Evolutionary conservation across 1,140 invertebrate species (phyloP), one percentile per base, ranked within the genome.

Genomic region (Whitmania pigra): DNA sequence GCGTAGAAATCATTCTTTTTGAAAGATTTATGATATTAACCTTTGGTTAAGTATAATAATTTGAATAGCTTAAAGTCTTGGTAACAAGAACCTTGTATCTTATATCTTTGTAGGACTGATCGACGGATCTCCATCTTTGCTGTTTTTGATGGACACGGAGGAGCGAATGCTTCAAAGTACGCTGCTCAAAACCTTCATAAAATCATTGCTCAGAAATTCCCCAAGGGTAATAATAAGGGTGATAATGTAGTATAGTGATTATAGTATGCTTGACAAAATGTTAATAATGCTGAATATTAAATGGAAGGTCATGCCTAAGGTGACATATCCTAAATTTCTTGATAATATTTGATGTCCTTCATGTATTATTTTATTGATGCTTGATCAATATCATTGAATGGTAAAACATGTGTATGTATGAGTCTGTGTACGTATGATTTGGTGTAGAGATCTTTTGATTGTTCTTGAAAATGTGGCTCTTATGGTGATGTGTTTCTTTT

Each of bases 141-240:
- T 40, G 81, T 85, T 20, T 85, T 82, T 78, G 84, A 85, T 78
- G 84, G 84, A 20, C 84, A 85, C 75, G 83, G 78, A 71, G 84
- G 84, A 69, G 68, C 72, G 22, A 77, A 79, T 74, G 83, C 83
- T 29, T 81, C 84, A 53, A 81, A 80, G 76, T 84, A 80, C 78
- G 82, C 82, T 76, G 81, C 82, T 68, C 72, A 82, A 73, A 73
- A 81, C 77, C 78, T 84, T 75, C 82, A 79, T 77, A 78, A 76
- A 76, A 78, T 79, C 78, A 77, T 83, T 36, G 77, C 77, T 72
- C 76, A 79, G 75, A 79, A 78, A 75, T 82, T 84, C 77, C 81
- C 80, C 53, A 83, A 83, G 79, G 81, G 83, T 83, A 82, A 79
- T 77, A 70, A 54, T 36, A 63, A 25, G 22, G 57, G 22, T 63